A percentile compares a stretch with the other conserved stretches of the same genome.
phyloP scores from a whole-genome alignment of 30 jellyfish, hydroid and myxozoan genomes.

The Kudoa iwatai region DNA sequence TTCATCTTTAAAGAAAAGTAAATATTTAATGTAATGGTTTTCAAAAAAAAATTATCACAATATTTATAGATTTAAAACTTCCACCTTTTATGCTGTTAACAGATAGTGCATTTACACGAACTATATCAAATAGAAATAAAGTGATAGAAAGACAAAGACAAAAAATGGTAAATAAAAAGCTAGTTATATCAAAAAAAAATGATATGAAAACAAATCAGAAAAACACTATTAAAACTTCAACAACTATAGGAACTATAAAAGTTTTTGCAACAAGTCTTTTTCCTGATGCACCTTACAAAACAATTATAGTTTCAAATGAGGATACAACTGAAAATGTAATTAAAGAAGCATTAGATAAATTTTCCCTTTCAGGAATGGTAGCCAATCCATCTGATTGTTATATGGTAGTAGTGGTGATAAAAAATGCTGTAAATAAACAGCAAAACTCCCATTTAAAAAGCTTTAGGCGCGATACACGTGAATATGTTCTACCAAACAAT shows the following conservation, averaged over 20 bases:
- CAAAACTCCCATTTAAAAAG: too few species aligned
- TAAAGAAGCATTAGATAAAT: conserved; percentile 60
- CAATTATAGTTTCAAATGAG: conserved; percentile 25
- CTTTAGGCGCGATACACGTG: too few species aligned
- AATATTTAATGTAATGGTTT: too few species aligned
- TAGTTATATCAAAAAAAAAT: conserved; percentile 13
- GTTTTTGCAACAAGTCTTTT: conserved; percentile 53
- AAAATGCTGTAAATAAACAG: too few species aligned
- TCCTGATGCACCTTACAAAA: conserved; percentile 77
- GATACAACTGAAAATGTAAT: conserved; percentile 32
- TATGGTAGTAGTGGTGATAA: conserved; percentile 48
- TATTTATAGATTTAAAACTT: too few species aligned
- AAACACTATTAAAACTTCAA: too few species aligned
- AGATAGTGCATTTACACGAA: conserved; percentile 37
- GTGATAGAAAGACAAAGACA: conserved; percentile 61
- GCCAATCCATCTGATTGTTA: conserved; percentile 34
- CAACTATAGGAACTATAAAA: conserved; percentile 63
- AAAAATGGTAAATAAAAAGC: conserved; percentile 35
- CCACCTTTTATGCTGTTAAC: conserved; percentile 40
- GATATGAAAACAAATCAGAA: conserved; percentile 61
- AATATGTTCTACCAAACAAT: too few species aligned
- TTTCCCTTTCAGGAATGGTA: conserved; percentile 26
- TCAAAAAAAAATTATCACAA: too few species aligned
- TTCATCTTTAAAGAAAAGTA: conserved; percentile 18
- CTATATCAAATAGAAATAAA: conserved; percentile 53